Percentiles rank a stretch among this genome's conserved stretches.
These are phyloP conservation scores for Drosophila melanocephala DNA, from an alignment of 2,888 invertebrate species.

Conservation along the genomic window DNA sequence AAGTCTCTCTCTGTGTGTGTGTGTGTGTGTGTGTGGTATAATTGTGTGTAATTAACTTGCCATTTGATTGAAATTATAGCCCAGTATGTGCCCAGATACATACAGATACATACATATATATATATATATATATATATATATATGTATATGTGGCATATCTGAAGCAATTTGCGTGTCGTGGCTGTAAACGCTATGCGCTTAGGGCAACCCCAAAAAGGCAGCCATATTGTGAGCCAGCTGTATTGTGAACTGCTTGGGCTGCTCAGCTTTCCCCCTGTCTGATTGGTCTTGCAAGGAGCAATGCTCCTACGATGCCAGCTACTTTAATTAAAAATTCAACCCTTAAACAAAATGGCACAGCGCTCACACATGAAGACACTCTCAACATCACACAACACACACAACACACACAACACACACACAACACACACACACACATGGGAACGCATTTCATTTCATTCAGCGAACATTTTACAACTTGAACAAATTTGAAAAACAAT, in stretches of 20 bases:
- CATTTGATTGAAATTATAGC: slow-evolving; percentile 81
- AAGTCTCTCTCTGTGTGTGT: slow-evolving; percentile 14
- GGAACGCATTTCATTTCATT: slow-evolving; percentile 58
- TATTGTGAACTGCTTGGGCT: not conserved
- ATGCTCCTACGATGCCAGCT: slow-evolving; percentile 64
- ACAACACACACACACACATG: slow-evolving; percentile 23
- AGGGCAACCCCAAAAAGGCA: slow-evolving; percentile 53
- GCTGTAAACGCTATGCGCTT: slow-evolving; percentile 8
- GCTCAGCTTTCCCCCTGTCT: not conserved
- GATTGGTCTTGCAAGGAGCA: slow-evolving; percentile 66
- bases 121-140: slow-evolving; percentile 16
- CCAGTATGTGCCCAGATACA: slow-evolving; percentile 25
- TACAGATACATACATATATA: slow-evolving; percentile 3
- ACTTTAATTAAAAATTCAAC: slow-evolving; percentile 79
- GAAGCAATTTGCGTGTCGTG: slow-evolving; percentile 74
- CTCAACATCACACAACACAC: slow-evolving; percentile 25
- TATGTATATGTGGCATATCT: slow-evolving; percentile 23
- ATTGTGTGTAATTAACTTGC: slow-evolving; percentile 80
- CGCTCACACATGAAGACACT: slow-evolving; percentile 33
- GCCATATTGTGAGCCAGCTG: slow-evolving; percentile 67
- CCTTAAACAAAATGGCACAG: slow-evolving; percentile 68
- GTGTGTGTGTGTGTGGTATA: slow-evolving; percentile 55
- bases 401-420: slow-evolving; percentile 31
- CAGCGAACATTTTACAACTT: slow-evolving; percentile 76
- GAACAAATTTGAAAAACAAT: slow-evolving; percentile 84